A percentile compares a stretch with the other conserved stretches of the same genome.
phyloP scores from a whole-genome alignment of 1,140 invertebrate species.

The Arctopsyche grandis region DNA sequence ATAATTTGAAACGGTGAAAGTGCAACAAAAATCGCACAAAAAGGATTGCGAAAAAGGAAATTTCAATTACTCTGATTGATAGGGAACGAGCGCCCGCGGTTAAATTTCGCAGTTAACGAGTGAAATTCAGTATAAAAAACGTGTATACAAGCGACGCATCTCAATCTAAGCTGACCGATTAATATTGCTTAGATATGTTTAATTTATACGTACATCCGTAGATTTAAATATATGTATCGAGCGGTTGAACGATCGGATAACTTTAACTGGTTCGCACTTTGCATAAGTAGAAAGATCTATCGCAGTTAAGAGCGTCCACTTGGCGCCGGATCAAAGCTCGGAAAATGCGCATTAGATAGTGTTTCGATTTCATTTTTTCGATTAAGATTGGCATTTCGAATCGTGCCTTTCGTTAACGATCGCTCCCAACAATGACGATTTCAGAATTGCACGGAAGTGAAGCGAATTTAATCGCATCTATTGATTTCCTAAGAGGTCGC shows the following conservation, averaged over 20 bases:
- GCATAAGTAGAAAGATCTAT: neutral
- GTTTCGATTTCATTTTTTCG: neutral
- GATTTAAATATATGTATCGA: too few relatives aligned
- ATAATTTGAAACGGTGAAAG: conserved; percentile 21
- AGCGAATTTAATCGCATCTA: conserved; percentile 8
- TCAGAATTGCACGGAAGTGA: neutral
- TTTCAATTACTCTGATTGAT: conserved; percentile 31
- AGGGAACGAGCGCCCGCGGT: conserved; percentile 11
- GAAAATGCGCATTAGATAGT: neutral
- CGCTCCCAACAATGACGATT: neutral
- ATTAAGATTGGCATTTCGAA: neutral
- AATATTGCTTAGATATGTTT: conserved; percentile 17
- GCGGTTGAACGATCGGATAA: neutral
- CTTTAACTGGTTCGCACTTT: neutral
- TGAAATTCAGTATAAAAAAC: neutral
- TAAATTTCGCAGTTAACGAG: conserved; percentile 30
- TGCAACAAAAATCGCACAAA: conserved; percentile 15
- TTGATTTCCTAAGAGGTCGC: neutral
- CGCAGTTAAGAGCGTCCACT: neutral
- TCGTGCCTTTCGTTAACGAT: neutral
- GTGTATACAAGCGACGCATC: neutral
- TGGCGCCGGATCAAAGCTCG: neutral
- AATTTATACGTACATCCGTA: neutral
- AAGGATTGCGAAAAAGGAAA: neutral
- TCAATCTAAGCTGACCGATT: conserved; percentile 12